A percentile compares a stretch with the other conserved stretches of the same genome.
phyloP scores from a whole-genome alignment of 2,888 invertebrate genomes.

The Drosophila cracens region DNA sequence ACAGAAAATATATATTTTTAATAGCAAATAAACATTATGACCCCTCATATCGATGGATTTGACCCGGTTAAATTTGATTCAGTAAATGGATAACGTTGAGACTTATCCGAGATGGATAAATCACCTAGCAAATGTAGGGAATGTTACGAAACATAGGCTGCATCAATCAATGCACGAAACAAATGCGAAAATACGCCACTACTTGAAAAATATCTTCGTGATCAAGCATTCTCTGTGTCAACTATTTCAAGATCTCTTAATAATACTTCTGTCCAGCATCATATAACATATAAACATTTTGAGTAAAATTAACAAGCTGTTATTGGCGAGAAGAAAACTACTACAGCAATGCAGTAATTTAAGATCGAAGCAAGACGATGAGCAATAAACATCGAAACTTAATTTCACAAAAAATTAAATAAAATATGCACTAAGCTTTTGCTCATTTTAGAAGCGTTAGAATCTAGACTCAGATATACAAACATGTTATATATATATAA shows the following conservation, averaged over 20 bases:
- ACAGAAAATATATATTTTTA: not conserved
- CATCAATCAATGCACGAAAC: not conserved
- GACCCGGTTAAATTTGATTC: not conserved
- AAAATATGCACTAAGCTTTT: not conserved
- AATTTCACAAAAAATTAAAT: not conserved
- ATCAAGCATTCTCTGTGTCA: not conserved
- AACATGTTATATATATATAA: slow-evolving; percentile 16
- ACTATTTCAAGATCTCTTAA: too few relatives aligned
- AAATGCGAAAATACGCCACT: not conserved
- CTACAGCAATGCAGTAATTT: not conserved
- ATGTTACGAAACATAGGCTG: not conserved
- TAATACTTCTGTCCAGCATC: not conserved
- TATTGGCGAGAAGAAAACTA: not conserved
- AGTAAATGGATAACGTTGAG: not conserved
- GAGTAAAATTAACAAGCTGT: not conserved
- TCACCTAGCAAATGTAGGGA: not conserved
- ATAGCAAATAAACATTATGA: not conserved
- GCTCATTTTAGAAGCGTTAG: not conserved
- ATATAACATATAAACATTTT: not conserved
- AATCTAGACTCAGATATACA: not conserved
- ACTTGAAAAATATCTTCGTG: not conserved
- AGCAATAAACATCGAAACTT: not conserved
- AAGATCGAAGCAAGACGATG: not conserved
- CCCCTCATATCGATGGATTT: not conserved
- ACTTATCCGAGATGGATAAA: not conserved